These are phyloP conservation scores for Acrocephalus scirpaceus DNA, from an alignment of 2,797 vertebrate genomes.

Conservation along the genomic window DNA sequence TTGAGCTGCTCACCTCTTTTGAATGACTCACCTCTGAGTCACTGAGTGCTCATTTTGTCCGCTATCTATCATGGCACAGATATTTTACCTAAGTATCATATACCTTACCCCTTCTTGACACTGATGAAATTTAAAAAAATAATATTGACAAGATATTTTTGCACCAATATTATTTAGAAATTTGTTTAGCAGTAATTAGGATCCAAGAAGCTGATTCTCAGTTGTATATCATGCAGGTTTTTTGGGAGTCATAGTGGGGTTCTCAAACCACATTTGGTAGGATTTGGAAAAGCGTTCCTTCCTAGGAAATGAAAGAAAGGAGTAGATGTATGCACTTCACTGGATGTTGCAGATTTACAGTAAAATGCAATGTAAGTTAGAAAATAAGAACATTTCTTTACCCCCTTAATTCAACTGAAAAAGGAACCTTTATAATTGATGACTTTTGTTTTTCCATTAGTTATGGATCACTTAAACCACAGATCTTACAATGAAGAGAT, in stretches of 20 bases:
- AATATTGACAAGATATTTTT: neutral
- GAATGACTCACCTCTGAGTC: neutral
- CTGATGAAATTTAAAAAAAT: neutral
- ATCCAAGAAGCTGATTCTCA: conserved; percentile 2
- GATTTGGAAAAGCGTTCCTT: neutral
- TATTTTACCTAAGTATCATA: neutral
- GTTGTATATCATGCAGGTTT: neutral
- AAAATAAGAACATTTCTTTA: neutral
- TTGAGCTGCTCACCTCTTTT: neutral
- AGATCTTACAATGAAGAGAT: neutral
- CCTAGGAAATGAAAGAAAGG: neutral
- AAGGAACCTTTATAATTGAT: neutral
- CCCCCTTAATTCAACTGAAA: neutral
- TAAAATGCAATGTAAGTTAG: neutral
- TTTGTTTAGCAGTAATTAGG: neutral
- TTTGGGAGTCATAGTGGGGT: neutral
- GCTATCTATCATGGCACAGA: neutral
- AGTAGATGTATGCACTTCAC: neutral
- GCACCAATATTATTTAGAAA: neutral
- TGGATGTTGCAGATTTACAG: neutral
- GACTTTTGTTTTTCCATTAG: neutral
- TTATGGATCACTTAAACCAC: neutral
- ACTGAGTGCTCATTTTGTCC: neutral
- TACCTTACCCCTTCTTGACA: neutral
- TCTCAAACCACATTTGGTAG: neutral